Percentiles rank a stretch among this genome's conserved stretches.
Evolutionary conservation across 1,140 invertebrate species (phyloP).

Genomic region (Zaprionus davidi): DNA sequence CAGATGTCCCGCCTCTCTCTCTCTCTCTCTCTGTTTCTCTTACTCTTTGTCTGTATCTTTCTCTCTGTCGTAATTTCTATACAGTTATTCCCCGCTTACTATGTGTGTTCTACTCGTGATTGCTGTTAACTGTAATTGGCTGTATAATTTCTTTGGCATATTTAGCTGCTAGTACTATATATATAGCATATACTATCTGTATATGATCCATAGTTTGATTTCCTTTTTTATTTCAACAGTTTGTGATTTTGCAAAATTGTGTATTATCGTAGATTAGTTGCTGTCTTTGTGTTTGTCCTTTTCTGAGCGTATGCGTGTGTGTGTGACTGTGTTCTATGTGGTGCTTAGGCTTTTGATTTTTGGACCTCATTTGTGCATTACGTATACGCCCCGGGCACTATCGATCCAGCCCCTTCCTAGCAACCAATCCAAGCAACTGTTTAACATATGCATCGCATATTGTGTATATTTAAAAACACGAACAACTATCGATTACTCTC

Average conservation of each 20-base stretch:
- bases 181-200: constrained; percentile 2
- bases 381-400: constrained; percentile 26
- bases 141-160: constrained; percentile 46
- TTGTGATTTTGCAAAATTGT: constrained; percentile 32
- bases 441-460: constrained; percentile 12
- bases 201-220: constrained; percentile 29
- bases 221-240: neutral
- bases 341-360: constrained; percentile 27
- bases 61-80: constrained; percentile 21
- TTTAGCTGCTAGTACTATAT: constrained; percentile 30
- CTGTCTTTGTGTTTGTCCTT: constrained; percentile 39
- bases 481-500: constrained; percentile 1
- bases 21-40: constrained; percentile 23
- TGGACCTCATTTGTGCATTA: constrained; percentile 15
- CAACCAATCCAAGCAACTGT: constrained; percentile 7
- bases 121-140: constrained; percentile 53
- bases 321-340: constrained; percentile 10
- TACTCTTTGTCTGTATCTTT: constrained; percentile 12
- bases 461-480: constrained; percentile 28
- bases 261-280: constrained; percentile 41
- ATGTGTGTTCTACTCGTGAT: constrained; percentile 37
- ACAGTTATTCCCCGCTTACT: constrained; percentile 1
- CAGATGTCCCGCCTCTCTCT: constrained; percentile 2
- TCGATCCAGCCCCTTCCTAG: constrained; percentile 9
- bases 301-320: constrained; percentile 8